Percentiles rank a stretch among this genome's conserved stretches.
phyloP scores from a whole-genome alignment of 2,888 invertebrate genomes.

The Copidosoma aretas region DNA sequence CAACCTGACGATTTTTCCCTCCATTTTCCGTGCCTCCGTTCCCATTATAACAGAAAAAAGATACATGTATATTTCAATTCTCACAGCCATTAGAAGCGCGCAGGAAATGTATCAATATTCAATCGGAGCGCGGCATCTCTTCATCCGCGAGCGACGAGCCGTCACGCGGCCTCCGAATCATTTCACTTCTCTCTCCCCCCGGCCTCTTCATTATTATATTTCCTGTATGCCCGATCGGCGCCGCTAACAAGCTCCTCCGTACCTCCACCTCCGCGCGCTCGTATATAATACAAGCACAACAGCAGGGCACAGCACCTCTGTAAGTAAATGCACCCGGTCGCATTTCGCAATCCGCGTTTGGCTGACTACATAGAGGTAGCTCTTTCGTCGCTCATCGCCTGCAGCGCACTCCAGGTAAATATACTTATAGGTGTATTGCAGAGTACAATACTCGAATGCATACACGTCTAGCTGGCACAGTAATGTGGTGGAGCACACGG shows the following conservation, averaged over 20 bases:
- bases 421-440: too few species aligned
- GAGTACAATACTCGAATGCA: background rate
- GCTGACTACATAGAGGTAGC: background rate
- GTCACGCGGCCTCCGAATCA: background rate
- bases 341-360: constrained; percentile 10
- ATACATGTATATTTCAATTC: too few species aligned
- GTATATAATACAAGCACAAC: background rate
- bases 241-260: background rate
- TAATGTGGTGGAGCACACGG: too few species aligned
- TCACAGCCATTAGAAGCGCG: background rate
- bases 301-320: background rate
- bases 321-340: too few species aligned
- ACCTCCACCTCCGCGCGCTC: background rate
- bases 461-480: too few species aligned
- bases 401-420: constrained; percentile 30
- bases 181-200: background rate
- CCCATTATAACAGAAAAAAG: too few species aligned
- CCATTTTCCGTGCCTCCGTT: too few species aligned
- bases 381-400: constrained; percentile 32
- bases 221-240: background rate
- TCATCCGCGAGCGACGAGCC: background rate
- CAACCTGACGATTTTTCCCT: too few species aligned
- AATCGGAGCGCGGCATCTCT: background rate
- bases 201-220: too few species aligned
- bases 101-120: background rate